Percentiles rank a stretch among this genome's conserved stretches.
Evolutionary conservation across 2,113 vertebrate genomes (phyloP).

Genomic region (Mesembrinibis cayennensis): DNA sequence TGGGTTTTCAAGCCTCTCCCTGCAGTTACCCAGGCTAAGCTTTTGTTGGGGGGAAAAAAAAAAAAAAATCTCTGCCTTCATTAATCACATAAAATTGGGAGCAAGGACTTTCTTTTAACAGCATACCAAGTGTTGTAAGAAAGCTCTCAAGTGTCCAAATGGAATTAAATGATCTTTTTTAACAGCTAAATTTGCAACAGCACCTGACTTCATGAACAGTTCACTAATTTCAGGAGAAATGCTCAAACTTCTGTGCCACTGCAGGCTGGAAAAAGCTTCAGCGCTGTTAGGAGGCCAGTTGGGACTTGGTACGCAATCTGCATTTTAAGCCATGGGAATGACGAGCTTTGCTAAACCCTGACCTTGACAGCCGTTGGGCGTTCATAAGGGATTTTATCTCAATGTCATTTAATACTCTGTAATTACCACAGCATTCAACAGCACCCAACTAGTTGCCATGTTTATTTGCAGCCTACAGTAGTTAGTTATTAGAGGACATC

Average conservation of each 20-base stretch:
- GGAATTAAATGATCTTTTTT: not conserved
- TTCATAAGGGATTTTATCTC: conserved; percentile 17
- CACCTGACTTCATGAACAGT: not conserved
- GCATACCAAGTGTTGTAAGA: not conserved
- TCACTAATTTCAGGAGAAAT: not conserved
- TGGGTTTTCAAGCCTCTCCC: not conserved
- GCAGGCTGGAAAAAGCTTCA: not conserved
- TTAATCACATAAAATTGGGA: not conserved
- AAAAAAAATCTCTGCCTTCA: not conserved
- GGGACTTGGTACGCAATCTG: not conserved
- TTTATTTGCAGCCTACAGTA: not conserved
- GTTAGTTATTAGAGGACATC: not conserved
- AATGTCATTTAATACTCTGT: not conserved
- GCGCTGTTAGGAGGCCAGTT: not conserved
- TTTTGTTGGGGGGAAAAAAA: not conserved
- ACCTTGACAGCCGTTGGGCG: not conserved
- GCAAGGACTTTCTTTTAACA: not conserved
- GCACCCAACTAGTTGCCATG: not conserved
- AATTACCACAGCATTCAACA: not conserved
- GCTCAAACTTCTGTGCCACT: not conserved
- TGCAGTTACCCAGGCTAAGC: not conserved
- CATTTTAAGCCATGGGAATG: not conserved
- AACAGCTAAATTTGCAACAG: not conserved
- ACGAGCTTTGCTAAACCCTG: conserved; percentile 9
- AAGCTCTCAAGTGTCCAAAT: not conserved